Conservation (phyloP, 53 echinoderm and acorn worm genomes). For the Holothuria scabra region DNA sequence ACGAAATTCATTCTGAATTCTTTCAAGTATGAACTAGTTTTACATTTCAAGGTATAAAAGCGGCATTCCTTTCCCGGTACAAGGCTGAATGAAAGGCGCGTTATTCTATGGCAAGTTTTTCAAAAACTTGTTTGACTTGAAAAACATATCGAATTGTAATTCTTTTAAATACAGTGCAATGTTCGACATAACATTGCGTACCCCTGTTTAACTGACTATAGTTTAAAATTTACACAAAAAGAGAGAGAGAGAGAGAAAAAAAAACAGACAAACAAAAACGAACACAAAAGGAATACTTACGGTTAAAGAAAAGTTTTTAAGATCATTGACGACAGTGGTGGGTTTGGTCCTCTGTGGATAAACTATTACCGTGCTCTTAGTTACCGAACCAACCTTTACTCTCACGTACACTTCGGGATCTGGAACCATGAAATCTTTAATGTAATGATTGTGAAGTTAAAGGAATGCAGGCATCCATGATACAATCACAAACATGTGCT, state of each 20-base stretch:
- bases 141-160: not conserved
- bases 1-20: too few species aligned
- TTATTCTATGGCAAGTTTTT: too few species aligned
- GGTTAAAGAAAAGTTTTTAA: conserved; percentile 81
- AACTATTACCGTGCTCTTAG: conserved; percentile 66
- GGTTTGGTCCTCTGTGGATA: conserved; percentile 29
- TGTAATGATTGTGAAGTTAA: too few species aligned
- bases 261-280: too few species aligned
- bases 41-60: too few species aligned
- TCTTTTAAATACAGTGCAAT: not conserved
- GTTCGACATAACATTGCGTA: not conserved
- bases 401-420: conserved; percentile 82
- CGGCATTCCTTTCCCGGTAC: too few species aligned
- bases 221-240: not conserved
- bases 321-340: conserved; percentile 65
- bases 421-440: conserved; percentile 28
- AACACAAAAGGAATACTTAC: too few species aligned
- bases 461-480: too few species aligned
- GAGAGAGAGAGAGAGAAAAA: not conserved
- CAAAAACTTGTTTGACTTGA: too few species aligned
- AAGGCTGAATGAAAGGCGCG: too few species aligned
- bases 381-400: conserved; percentile 71
- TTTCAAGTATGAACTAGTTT: too few species aligned
- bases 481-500: too few species aligned
- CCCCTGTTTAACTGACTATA: not conserved